A percentile compares a stretch with the other conserved stretches of the same genome.
Evolutionary conservation across 2,797 vertebrate genomes (phyloP).

Genomic region (Xenopus petersii): DNA sequence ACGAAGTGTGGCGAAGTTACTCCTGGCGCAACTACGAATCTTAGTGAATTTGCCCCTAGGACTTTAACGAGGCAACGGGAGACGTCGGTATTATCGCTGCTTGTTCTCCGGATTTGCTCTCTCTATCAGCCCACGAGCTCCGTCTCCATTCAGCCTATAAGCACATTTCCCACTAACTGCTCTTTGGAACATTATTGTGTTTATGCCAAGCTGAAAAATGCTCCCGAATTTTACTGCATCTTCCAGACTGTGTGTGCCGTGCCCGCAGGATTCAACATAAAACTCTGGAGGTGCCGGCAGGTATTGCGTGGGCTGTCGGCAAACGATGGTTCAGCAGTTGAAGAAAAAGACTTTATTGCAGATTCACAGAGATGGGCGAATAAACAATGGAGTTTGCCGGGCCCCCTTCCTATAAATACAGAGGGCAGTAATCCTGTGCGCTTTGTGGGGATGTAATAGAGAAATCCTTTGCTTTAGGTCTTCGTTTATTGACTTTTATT

Average conservation of each 20-base stretch:
- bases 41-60: too few species aligned
- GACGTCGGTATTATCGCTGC: too few species aligned
- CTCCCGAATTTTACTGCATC: neutral
- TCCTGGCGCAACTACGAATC: too few species aligned
- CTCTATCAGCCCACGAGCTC: neutral
- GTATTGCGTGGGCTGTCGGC: constrained; percentile 11
- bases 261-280: constrained; percentile 12
- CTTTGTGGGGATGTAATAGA: too few species aligned
- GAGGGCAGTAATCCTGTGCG: neutral
- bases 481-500: too few species aligned
- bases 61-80: too few species aligned
- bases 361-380: constrained; percentile 3
- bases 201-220: constrained; percentile 8
- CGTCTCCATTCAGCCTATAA: neutral
- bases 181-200: constrained; percentile 11
- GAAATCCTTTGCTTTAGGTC: too few species aligned
- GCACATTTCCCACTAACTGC: neutral
- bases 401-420: constrained; percentile 1
- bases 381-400: neutral
- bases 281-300: neutral
- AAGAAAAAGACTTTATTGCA: neutral
- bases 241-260: constrained; percentile 8
- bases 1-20: too few species aligned
- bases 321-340: constrained; percentile 8
- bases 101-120: neutral